These are phyloP conservation scores for Ephestia elutella DNA, from an alignment of 1,140 invertebrate genomes.

Conservation along the genomic window DNA sequence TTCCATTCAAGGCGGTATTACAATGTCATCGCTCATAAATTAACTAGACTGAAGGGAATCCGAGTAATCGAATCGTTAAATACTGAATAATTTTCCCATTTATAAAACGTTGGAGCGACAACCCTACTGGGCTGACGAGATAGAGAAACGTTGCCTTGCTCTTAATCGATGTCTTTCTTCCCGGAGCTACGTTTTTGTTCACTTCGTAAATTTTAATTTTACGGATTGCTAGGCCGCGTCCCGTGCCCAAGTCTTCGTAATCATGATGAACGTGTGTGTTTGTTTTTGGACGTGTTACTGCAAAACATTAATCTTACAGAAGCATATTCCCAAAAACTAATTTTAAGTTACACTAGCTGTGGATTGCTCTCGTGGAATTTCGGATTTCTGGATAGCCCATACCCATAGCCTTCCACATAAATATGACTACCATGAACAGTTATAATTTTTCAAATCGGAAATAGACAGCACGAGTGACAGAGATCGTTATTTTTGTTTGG, in stretches of 20 bases:
- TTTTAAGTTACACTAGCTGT: too few relatives aligned
- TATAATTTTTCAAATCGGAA: too few relatives aligned
- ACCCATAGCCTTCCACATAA: too few relatives aligned
- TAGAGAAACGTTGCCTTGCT: slow-evolving; percentile 14
- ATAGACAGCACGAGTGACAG: too few relatives aligned
- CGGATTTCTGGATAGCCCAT: too few relatives aligned
- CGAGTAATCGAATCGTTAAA: slow-evolving; percentile 9
- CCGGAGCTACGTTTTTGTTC: slow-evolving; percentile 14
- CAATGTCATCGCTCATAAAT: slow-evolving; percentile 11
- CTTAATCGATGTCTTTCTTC: slow-evolving; percentile 19
- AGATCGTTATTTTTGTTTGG: too few relatives aligned
- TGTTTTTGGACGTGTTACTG: slow-evolving; percentile 15
- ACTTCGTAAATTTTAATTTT: slow-evolving; percentile 43
- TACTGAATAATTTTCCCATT: slow-evolving; percentile 9
- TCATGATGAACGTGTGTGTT: slow-evolving; percentile 21
- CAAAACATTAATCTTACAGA: not conserved
- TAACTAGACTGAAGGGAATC: slow-evolving; percentile 6
- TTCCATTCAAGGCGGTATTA: not conserved
- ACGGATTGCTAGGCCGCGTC: slow-evolving; percentile 34
- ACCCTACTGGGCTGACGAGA: slow-evolving; percentile 7
- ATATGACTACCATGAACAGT: too few relatives aligned
- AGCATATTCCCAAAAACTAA: too few relatives aligned
- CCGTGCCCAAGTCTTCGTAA: slow-evolving; percentile 20
- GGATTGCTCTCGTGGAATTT: too few relatives aligned
- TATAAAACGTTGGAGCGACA: slow-evolving; percentile 5